phyloP scores from a whole-genome alignment of 2,113 vertebrate species.

The Lepisosteus osseus region DNA sequence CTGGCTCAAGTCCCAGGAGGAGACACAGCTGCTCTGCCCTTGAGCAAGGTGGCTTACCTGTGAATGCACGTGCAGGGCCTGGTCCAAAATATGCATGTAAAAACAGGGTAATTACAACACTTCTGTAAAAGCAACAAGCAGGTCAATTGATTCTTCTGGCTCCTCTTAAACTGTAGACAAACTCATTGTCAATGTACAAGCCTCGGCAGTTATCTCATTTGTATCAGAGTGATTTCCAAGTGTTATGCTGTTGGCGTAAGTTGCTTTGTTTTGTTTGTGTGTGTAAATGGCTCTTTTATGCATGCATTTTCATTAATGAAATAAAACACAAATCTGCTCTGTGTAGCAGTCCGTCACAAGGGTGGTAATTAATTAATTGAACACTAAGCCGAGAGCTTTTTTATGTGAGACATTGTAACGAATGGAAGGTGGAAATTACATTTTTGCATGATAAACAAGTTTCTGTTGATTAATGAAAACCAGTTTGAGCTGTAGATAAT shows the following conservation, averaged over 20 bases:
- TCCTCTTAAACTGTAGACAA: not conserved
- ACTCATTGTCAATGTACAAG: not conserved
- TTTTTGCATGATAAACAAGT: conserved; percentile 55
- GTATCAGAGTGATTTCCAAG: not conserved
- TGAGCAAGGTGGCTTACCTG: too few relatives aligned
- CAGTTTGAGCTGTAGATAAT: conserved; percentile 53
- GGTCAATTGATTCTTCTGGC: not conserved
- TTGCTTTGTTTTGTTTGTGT: not conserved
- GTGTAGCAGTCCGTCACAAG: conserved; percentile 23
- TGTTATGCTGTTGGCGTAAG: not conserved
- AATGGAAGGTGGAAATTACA: conserved; percentile 59
- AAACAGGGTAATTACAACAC: too few relatives aligned
- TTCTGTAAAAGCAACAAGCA: too few relatives aligned
- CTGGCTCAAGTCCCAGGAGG: too few relatives aligned
- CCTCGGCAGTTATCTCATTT: not conserved
- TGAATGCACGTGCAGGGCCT: too few relatives aligned
- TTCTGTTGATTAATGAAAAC: conserved; percentile 48
- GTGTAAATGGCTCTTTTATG: conserved; percentile 18
- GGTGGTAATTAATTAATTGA: conserved; percentile 51
- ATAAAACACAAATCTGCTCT: not conserved
- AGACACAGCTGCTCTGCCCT: too few relatives aligned
- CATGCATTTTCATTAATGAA: conserved; percentile 22
- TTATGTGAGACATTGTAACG: conserved; percentile 51
- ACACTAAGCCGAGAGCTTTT: conserved; percentile 50
- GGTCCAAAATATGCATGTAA: too few relatives aligned